phyloP scores from a whole-genome alignment of 2,113 vertebrate genomes.

The Pelmatolapia mariae region DNA sequence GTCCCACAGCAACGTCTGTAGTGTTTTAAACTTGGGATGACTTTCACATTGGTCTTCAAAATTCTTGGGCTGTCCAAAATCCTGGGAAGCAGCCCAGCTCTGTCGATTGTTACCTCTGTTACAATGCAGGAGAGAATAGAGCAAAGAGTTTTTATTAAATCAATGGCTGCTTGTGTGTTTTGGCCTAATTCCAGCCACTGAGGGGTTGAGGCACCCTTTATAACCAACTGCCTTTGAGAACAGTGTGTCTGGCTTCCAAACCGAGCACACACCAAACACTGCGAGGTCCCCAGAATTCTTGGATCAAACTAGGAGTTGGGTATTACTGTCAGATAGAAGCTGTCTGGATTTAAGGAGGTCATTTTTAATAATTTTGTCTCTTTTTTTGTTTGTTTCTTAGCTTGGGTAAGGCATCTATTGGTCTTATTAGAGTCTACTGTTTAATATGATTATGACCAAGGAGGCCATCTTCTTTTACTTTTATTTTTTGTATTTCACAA shows the following conservation, averaged over 20 bases:
- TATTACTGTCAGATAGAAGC: background rate
- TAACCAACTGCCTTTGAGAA: background rate
- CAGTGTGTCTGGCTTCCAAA: background rate
- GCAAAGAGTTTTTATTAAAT: slow-evolving; percentile 44
- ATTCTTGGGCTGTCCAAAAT: slow-evolving; percentile 17
- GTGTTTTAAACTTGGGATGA: slow-evolving; percentile 25
- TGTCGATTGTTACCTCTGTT: background rate
- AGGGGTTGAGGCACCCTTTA: background rate
- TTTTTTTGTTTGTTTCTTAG: background rate
- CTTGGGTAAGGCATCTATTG: background rate
- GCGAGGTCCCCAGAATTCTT: background rate
- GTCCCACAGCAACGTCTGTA: slow-evolving; percentile 20
- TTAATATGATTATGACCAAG: background rate
- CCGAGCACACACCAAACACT: background rate
- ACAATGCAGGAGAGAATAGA: slow-evolving; percentile 10
- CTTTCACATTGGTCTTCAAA: background rate
- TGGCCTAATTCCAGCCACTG: slow-evolving; percentile 37
- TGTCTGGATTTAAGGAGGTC: background rate
- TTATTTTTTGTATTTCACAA: background rate
- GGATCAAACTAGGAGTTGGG: background rate
- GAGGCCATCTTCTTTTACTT: background rate
- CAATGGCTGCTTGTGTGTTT: slow-evolving; percentile 28
- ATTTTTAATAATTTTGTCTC: background rate
- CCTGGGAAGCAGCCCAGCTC: background rate
- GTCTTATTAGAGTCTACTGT: background rate